These are phyloP conservation scores for Ophiothrix spiculata DNA, from an alignment of 35 echinoderm and acorn worm genomes.

Conservation along the genomic window DNA sequence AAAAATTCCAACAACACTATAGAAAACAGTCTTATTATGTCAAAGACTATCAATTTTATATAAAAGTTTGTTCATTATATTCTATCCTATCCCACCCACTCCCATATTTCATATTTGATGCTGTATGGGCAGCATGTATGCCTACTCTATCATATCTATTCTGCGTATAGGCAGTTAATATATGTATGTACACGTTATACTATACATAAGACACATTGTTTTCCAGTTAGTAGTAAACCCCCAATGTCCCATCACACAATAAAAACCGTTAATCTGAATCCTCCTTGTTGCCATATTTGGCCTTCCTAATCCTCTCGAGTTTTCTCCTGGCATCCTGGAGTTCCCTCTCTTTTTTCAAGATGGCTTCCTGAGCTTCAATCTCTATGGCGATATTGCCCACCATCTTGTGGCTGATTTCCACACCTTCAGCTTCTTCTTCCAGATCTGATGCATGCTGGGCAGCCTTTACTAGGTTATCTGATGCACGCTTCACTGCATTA, in stretches of 20 bases:
- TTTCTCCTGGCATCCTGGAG: slow-evolving; percentile 78
- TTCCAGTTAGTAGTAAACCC: not conserved
- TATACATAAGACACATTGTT: slow-evolving; percentile 8
- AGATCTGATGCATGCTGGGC: slow-evolving; percentile 63
- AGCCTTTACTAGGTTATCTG: slow-evolving; percentile 85
- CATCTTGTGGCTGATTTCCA: slow-evolving; percentile 65
- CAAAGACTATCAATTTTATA: too few species aligned
- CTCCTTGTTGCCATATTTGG: slow-evolving; percentile 83
- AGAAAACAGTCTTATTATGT: too few species aligned
- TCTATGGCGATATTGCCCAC: slow-evolving; percentile 92
- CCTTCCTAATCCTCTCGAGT: slow-evolving; percentile 72
- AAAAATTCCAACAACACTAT: too few species aligned
- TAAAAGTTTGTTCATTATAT: too few species aligned
- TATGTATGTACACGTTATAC: too few species aligned
- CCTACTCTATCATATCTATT: too few species aligned
- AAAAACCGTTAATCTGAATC: slow-evolving; percentile 41
- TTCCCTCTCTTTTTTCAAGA: slow-evolving; percentile 95
- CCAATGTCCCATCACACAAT: not conserved
- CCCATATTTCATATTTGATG: too few species aligned
- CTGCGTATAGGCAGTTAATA: too few species aligned
- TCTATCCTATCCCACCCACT: too few species aligned
- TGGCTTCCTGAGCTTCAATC: slow-evolving; percentile 92
- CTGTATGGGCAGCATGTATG: too few species aligned
- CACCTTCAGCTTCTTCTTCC: slow-evolving; percentile 57
- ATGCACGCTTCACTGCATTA: slow-evolving; percentile 95